phyloP scores from a whole-genome alignment of 2,888 invertebrate genomes.

The Dorcus hopei region DNA sequence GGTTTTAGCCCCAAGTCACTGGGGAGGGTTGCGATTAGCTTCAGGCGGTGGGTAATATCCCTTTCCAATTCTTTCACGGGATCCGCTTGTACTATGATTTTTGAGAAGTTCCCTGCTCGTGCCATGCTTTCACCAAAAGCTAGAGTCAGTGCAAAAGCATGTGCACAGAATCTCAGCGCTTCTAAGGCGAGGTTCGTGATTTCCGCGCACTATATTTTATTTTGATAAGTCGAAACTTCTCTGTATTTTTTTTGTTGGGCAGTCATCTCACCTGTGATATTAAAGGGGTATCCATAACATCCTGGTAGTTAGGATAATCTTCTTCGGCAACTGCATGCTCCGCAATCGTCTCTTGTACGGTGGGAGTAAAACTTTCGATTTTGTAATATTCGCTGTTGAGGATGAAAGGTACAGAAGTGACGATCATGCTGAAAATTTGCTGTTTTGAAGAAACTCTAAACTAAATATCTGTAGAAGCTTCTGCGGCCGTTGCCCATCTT shows the following conservation, averaged over 20 bases:
- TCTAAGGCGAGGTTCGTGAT: conserved; percentile 2
- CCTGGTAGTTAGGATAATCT: conserved; percentile 11
- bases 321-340: conserved; percentile 1
- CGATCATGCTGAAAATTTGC: neutral
- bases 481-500: too few relatives aligned
- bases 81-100: neutral
- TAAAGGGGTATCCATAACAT: neutral
- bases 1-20: conserved; percentile 2
- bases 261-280: conserved; percentile 2
- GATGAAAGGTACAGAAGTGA: neutral
- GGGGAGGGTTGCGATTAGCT: neutral
- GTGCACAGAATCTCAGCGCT: neutral
- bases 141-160: conserved; percentile 1
- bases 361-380: neutral
- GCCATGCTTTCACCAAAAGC: conserved; percentile 3
- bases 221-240: neutral
- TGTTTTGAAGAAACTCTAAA: neutral
- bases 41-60: neutral
- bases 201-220: conserved; percentile 1
- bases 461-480: neutral
- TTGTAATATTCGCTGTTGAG: conserved; percentile 7
- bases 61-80: neutral
- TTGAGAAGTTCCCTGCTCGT: neutral
- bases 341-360: conserved; percentile 1
- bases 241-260: neutral